A percentile compares a stretch with the other conserved stretches of the same genome.
phyloP scores from a whole-genome alignment of 30 jellyfish, hydroid and myxozoan species.

The Chrysaora quinquecirrha region DNA sequence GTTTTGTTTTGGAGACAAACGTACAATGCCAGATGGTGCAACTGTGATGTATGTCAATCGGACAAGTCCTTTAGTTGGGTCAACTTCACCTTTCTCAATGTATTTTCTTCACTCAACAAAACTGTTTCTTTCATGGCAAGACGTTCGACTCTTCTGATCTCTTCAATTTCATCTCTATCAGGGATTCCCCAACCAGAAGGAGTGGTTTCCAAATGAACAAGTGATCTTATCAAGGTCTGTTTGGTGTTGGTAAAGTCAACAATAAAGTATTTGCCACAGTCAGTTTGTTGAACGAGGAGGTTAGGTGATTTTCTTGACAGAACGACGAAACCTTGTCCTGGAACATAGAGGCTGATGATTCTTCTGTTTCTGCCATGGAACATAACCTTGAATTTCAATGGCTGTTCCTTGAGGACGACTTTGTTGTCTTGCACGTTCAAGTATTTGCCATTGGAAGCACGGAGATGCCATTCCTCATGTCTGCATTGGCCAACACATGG shows the following conservation, averaged over 20 bases:
- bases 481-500: slow-evolving; percentile 70
- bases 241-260: slow-evolving; percentile 45
- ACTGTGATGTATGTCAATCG: slow-evolving; percentile 46
- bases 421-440: slow-evolving; percentile 34
- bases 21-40: slow-evolving; percentile 17
- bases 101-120: slow-evolving; percentile 37
- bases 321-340: slow-evolving; percentile 57
- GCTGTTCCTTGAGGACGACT: slow-evolving; percentile 39
- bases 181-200: slow-evolving; percentile 63
- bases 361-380: slow-evolving; percentile 67
- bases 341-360: slow-evolving; percentile 60
- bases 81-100: slow-evolving; percentile 45
- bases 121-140: slow-evolving; percentile 58
- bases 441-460: slow-evolving; percentile 47
- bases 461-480: slow-evolving; percentile 60
- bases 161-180: slow-evolving; percentile 19
- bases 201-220: slow-evolving; percentile 30
- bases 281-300: slow-evolving; percentile 25
- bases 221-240: slow-evolving; percentile 47
- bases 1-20: slow-evolving; percentile 33
- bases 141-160: slow-evolving; percentile 28
- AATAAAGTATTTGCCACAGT: slow-evolving; percentile 37
- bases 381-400: slow-evolving; percentile 56
- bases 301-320: slow-evolving; percentile 67
- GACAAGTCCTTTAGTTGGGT: slow-evolving; percentile 29